Evolutionary conservation across 92 coral and sea anemone genomes (phyloP).

Genomic region (Porites divaricata): DNA sequence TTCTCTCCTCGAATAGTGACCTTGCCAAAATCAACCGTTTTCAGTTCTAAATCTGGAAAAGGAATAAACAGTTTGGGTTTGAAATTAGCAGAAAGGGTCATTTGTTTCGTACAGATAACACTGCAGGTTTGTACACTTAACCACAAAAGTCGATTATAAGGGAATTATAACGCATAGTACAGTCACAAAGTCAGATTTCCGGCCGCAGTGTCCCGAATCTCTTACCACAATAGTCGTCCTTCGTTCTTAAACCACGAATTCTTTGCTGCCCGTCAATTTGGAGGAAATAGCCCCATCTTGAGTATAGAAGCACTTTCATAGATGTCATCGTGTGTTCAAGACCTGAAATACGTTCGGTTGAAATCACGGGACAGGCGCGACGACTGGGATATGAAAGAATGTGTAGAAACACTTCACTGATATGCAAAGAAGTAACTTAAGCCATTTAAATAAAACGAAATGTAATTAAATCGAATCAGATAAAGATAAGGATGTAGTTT

Average conservation of each 20-base stretch:
- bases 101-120: background rate
- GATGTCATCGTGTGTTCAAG: slow-evolving; percentile 3
- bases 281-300: slow-evolving; percentile 31
- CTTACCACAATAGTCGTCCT: slow-evolving; percentile 41
- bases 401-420: background rate
- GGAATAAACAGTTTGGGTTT: background rate
- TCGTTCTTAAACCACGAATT: slow-evolving; percentile 14
- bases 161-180: no score
- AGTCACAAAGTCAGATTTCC: no score
- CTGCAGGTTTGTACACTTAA: background rate
- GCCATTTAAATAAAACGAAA: slow-evolving; percentile 16
- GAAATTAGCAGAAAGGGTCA: background rate
- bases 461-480: slow-evolving; percentile 9
- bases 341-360: background rate
- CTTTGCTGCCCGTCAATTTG: slow-evolving; percentile 30
- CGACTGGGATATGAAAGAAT: background rate
- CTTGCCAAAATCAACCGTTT: slow-evolving; percentile 41
- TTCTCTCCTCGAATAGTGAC: slow-evolving; percentile 26
- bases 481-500: background rate
- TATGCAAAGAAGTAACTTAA: background rate
- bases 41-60: slow-evolving; percentile 34
- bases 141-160: no score
- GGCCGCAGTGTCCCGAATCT: no score
- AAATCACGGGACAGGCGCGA: background rate
- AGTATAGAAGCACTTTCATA: background rate